These are phyloP conservation scores for Mercenaria mercenaria DNA, from an alignment of 1,140 invertebrate species.

Conservation along the genomic window DNA sequence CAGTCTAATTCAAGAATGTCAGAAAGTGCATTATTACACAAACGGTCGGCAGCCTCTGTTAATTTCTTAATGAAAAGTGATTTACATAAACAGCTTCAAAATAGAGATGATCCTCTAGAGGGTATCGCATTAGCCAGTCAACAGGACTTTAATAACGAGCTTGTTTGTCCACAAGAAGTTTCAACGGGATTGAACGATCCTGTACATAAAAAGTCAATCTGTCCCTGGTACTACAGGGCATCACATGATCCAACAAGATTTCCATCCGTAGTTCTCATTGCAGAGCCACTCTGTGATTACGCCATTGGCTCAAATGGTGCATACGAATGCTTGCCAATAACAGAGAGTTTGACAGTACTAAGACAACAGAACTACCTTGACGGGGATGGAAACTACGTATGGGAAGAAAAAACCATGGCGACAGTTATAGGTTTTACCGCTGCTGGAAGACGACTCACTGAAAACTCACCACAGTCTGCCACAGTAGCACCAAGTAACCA, in stretches of 20 bases:
- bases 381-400: neutral
- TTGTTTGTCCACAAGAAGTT: neutral
- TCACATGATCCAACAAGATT: slow-evolving; percentile 33
- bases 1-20: neutral
- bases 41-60: neutral
- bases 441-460: neutral
- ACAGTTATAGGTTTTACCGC: slow-evolving; percentile 34
- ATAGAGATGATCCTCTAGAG: neutral
- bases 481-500: neutral
- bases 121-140: neutral
- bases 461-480: neutral
- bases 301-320: neutral
- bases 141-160: neutral
- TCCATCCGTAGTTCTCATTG: slow-evolving; percentile 41
- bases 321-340: slow-evolving; percentile 2
- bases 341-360: slow-evolving; percentile 2
- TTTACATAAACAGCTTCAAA: neutral
- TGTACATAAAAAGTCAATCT: slow-evolving; percentile 52
- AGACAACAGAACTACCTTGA: neutral
- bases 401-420: neutral
- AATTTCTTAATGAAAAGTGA: slow-evolving; percentile 18
- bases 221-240: slow-evolving; percentile 54
- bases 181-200: neutral
- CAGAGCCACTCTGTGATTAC: slow-evolving; percentile 39
- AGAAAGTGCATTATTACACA: neutral